These are phyloP conservation scores for Zonitis immaculata DNA, from an alignment of 2,888 invertebrate species.

Conservation along the genomic window DNA sequence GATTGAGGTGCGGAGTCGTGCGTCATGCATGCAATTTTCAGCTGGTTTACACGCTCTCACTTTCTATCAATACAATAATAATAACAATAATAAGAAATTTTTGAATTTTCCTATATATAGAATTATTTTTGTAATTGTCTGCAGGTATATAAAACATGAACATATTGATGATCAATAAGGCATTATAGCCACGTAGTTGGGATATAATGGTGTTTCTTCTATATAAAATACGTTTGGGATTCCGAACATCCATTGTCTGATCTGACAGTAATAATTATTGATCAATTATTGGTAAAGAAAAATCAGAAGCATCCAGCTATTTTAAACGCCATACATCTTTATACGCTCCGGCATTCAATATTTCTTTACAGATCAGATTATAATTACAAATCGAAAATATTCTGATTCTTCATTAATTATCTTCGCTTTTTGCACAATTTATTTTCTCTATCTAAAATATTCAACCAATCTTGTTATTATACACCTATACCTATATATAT, in stretches of 20 bases:
- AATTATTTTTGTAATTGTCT: no score
- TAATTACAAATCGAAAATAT: conserved; percentile 21
- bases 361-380: conserved; percentile 24
- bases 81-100: no score
- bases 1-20: no score
- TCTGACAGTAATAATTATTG: conserved; percentile 41
- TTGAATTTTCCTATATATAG: no score
- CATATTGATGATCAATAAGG: conserved; percentile 19
- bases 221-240: conserved; percentile 31
- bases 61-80: no score
- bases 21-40: no score
- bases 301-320: conserved; percentile 36
- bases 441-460: no score
- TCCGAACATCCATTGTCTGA: conserved; percentile 36
- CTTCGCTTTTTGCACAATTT: no score
- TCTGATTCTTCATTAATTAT: background rate
- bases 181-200: conserved; percentile 32
- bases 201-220: conserved; percentile 30
- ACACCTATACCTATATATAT: no score
- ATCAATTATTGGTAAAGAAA: conserved; percentile 39
- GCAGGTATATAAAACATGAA: background rate
- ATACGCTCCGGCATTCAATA: conserved; percentile 29
- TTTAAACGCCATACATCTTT: conserved; percentile 35
- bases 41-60: background rate
- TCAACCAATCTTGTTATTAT: no score